Base-by-base conservation (phyloP, 2,888 invertebrate species). In the Acleris literana region DNA sequence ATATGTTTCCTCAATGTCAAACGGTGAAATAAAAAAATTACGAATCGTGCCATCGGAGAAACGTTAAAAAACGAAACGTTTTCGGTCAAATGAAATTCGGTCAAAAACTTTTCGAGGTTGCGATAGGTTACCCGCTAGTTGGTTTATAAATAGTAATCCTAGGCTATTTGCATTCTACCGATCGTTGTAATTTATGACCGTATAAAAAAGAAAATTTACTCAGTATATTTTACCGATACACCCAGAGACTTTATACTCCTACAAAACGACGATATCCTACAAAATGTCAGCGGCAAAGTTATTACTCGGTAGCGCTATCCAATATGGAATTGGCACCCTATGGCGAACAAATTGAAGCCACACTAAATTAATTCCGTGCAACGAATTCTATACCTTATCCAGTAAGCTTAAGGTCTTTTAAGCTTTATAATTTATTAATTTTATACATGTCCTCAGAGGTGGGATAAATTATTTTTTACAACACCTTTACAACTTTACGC, bases 331-430 rank as follows among this genome's bases (percentile, higher is more conserved):
- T 72, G 79, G 77, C 78, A 72, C 78, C 84, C 82, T 70, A 70
- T 79, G 43, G 82, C 68, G 84, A 80, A 74, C 78, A 76, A 83
- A 84, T 84, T 84, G 80, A 81, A 78, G 73, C 63, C 63, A 71
- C 64, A 76, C 76, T 49, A 76, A 78, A 77, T 76, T 68, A 68
- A 70, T 68, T 69, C 60, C 20, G 33, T 44, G 29, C 57, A 39
- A 48, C 49, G 39, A 44, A 69, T 62, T 17, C n/a, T n/a, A 16
- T n/a, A 16, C 46, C 17, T 46, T 46, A 46, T n/a, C 7, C 4
- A 16, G 5, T 5, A 17, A 5, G 5, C 7, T 46, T 17, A 17
- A 46, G 46, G 46, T 39, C 39, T 39, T 33, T 9, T 13, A 39
- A 11, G 4, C 39, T 3, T 39, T 13, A 39, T 39, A 39, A 39